Percentiles rank a stretch among this genome's conserved stretches.
Evolutionary conservation across 30 jellyfish, hydroid and myxozoan species (phyloP).

Genomic region (Chironex yamaguchii): DNA sequence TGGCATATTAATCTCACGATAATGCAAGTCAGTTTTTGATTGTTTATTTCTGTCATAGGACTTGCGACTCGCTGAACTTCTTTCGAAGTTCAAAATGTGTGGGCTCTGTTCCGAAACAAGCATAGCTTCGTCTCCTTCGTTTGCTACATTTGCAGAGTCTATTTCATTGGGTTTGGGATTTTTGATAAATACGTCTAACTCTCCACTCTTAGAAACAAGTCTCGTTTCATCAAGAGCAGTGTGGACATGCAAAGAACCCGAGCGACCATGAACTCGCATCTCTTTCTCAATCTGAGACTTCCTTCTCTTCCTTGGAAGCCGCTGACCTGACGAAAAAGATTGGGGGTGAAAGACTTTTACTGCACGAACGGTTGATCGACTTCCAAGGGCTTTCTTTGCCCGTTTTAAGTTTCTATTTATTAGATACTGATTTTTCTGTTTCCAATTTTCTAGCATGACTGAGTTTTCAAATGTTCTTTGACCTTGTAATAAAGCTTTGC

Average conservation of each 20-base stretch:
- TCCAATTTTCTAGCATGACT: conserved; percentile 81
- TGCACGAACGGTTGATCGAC: conserved; percentile 15
- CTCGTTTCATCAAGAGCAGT: conserved; percentile 76
- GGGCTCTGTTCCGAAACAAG: no score
- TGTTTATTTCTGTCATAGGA: no score
- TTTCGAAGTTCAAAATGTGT: no score
- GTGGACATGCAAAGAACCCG: conserved; percentile 73
- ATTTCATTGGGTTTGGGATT: conserved; percentile 23
- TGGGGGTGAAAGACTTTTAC: conserved; percentile 32
- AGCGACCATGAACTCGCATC: conserved; percentile 78
- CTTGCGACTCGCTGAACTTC: no score
- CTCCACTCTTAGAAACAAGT: conserved; percentile 71
- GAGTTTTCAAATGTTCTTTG: conserved; percentile 77
- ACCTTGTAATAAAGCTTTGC: conserved; percentile 70
- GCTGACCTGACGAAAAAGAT: background rate
- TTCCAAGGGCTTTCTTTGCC: background rate
- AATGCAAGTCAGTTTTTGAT: no score
- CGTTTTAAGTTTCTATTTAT: conserved; percentile 30
- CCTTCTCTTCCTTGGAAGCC: conserved; percentile 13
- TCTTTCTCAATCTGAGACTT: conserved; percentile 71
- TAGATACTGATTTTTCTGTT: conserved; percentile 16
- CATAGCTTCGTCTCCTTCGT: conserved; percentile 35
- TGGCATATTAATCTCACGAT: background rate
- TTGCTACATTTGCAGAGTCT: background rate
- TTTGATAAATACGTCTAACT: conserved; percentile 65